These are phyloP conservation scores for Zele albiditarsus DNA, from an alignment of 2,888 invertebrate genomes.

Conservation along the genomic window DNA sequence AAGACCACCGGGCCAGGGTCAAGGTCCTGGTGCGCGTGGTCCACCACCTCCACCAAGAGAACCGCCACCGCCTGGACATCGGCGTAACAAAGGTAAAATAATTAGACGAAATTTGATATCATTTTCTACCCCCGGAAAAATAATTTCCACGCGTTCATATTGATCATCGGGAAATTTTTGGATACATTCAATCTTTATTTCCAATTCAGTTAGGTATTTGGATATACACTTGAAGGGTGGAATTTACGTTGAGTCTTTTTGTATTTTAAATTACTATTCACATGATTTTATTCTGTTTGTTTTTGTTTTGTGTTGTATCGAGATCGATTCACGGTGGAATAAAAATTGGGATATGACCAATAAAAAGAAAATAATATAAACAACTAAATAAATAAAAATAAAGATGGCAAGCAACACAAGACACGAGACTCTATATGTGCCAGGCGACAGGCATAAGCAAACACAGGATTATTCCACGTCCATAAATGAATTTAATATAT, in stretches of 20 bases:
- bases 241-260: background rate
- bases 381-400: background rate
- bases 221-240: no score
- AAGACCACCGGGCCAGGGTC: conserved; percentile 65
- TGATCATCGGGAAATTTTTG: background rate
- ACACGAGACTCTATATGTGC: conserved; percentile 71
- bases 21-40: conserved; percentile 88
- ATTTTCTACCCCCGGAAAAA: background rate
- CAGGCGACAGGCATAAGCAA: conserved; percentile 64
- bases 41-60: conserved; percentile 91
- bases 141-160: background rate
- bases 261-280: background rate
- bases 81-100: conserved; percentile 72
- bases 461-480: conserved; percentile 20
- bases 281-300: background rate
- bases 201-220: background rate
- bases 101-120: conserved; percentile 12
- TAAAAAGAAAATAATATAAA: background rate
- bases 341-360: background rate
- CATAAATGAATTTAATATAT: background rate
- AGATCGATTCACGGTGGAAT: conserved; percentile 13
- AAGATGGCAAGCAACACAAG: conserved; percentile 67
- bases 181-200: background rate
- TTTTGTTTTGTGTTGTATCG: background rate
- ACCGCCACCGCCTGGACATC: conserved; percentile 66